A percentile compares a stretch with the other conserved stretches of the same genome.
Conservation (phyloP, 2,888 invertebrate species). For the Eutolmus rufibarbis region DNA sequence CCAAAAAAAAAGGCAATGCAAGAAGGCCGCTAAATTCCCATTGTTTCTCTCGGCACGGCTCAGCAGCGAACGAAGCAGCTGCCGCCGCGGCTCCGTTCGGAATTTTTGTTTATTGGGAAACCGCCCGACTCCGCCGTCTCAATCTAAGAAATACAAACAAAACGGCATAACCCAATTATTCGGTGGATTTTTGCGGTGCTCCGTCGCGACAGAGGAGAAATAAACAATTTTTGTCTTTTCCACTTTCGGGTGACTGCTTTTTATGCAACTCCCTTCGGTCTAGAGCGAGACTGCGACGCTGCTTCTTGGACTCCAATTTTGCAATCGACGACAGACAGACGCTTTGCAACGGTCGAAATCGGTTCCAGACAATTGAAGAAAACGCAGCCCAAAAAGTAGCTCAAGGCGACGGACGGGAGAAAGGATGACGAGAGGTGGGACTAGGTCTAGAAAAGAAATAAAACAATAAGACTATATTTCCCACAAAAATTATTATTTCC, state of each 20-base stretch:
- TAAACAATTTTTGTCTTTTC: conserved; percentile 9
- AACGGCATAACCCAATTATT: background rate
- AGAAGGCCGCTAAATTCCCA: background rate
- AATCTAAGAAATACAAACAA: background rate
- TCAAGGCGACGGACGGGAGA: background rate
- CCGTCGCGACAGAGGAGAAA: background rate
- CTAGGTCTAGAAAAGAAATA: background rate
- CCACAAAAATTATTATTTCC: background rate
- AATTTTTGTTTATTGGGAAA: conserved; percentile 20
- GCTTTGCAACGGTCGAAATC: background rate
- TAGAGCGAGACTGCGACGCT: background rate
- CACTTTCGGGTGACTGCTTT: background rate
- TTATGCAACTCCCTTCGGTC: background rate
- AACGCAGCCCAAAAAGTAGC: background rate
- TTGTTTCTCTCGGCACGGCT: background rate
- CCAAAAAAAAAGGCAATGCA: background rate
- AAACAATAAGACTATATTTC: background rate
- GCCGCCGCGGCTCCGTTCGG: background rate
- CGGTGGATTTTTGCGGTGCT: background rate
- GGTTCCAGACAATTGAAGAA: background rate
- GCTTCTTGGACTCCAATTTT: background rate
- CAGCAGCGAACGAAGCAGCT: background rate
- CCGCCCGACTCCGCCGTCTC: background rate
- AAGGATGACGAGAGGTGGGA: background rate
- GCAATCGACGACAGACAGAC: background rate